Evolutionary conservation across 2,888 invertebrate species (phyloP).

Genomic region (Mesochorus sp.): DNA sequence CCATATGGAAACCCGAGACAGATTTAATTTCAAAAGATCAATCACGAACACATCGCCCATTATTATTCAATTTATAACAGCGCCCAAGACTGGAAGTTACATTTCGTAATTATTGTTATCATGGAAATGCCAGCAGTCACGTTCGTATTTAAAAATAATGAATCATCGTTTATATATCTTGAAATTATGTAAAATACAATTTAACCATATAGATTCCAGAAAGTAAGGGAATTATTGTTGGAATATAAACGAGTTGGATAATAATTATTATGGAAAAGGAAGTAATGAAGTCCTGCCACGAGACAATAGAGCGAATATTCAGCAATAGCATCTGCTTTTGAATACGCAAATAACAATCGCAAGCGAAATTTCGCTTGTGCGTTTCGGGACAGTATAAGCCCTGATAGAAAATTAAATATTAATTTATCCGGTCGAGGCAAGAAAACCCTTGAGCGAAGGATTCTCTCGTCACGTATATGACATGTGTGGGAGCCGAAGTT

Average conservation of each 20-base stretch:
- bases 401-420: conserved; percentile 78
- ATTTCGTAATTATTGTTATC: neutral
- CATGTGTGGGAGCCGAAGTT: conserved; percentile 42
- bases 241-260: neutral
- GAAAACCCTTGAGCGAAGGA: conserved; percentile 64
- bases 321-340: conserved; percentile 15
- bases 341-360: too few relatives aligned
- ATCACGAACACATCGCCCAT: neutral
- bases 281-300: conserved; percentile 23
- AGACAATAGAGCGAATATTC: conserved; percentile 17
- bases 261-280: conserved; percentile 2
- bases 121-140: neutral
- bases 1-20: conserved; percentile 3
- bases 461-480: conserved; percentile 73
- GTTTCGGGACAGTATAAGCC: conserved; percentile 53
- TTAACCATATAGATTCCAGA: neutral
- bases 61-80: neutral
- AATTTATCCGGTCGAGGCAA: conserved; percentile 70
- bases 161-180: too few relatives aligned
- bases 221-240: neutral
- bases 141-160: too few relatives aligned
- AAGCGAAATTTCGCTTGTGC: conserved; percentile 16
- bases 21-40: conserved; percentile 16
- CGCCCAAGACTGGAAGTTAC: neutral
- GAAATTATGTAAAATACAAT: too few relatives aligned